Evolutionary conservation across 2,888 invertebrate species (phyloP).

Genomic region (Stenodema calcarata): DNA sequence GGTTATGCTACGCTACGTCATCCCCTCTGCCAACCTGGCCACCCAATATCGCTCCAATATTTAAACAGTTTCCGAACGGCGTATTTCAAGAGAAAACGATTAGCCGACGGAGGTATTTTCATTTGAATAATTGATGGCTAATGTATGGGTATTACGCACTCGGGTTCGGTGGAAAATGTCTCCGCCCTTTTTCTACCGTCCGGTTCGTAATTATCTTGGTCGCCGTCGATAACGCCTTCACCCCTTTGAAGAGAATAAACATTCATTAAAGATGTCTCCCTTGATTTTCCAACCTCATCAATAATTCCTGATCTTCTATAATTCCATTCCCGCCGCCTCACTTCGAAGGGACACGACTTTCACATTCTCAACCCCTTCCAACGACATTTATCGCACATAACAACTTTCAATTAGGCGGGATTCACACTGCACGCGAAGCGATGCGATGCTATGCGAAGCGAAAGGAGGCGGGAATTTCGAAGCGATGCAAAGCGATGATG

Average conservation of each 20-base stretch:
- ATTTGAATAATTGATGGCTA: conserved; percentile 6
- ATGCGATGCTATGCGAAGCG: too few species aligned
- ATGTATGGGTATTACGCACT: neutral
- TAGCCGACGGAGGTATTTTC: neutral
- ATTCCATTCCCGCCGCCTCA: too few species aligned
- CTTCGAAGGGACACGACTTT: too few species aligned
- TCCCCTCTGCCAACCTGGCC: neutral
- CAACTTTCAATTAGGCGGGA: too few species aligned
- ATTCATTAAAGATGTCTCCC: neutral
- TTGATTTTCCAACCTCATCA: neutral
- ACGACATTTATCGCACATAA: too few species aligned
- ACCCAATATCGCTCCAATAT: neutral
- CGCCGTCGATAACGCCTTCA: neutral
- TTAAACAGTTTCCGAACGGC: conserved; percentile 13
- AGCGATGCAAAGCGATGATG: too few species aligned
- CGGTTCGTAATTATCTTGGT: neutral
- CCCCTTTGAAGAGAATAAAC: neutral
- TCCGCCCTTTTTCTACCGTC: neutral
- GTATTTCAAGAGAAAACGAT: conserved; percentile 10
- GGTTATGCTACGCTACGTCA: neutral
- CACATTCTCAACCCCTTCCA: too few species aligned
- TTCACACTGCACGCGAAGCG: too few species aligned
- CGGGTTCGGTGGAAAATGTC: neutral
- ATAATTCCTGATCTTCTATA: neutral
- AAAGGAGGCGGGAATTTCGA: too few species aligned